Conservation (phyloP, 2,797 vertebrate genomes). For the Lagothrix lagotricha region DNA sequence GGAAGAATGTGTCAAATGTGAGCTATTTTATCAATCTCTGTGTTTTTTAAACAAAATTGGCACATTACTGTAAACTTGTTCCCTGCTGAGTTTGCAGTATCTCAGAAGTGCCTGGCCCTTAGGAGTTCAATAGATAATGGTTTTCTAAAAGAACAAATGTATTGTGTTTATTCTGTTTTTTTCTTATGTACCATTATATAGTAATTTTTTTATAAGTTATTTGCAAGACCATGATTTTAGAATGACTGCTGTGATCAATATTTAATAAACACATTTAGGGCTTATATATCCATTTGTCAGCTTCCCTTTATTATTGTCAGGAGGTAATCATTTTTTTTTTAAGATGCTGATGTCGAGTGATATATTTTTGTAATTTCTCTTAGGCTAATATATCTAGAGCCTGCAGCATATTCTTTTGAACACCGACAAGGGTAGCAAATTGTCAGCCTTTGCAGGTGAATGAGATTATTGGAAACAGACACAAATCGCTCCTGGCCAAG, state of each 20-base stretch:
- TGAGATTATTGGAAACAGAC: conserved; percentile 29
- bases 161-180: not conserved
- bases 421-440: not conserved
- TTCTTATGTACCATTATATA: not conserved
- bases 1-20: not conserved
- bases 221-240: conserved; percentile 47
- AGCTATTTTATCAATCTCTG: not conserved
- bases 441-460: conserved; percentile 15
- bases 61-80: not conserved
- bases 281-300: not conserved
- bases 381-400: not conserved
- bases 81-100: not conserved
- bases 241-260: conserved; percentile 53
- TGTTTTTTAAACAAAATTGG: not conserved
- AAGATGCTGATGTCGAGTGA: conserved; percentile 40
- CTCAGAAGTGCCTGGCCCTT: not conserved
- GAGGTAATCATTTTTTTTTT: conserved; percentile 33
- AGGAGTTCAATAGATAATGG: not conserved
- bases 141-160: conserved; percentile 37
- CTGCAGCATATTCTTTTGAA: conserved; percentile 10
- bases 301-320: conserved; percentile 18
- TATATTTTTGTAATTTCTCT: conserved; percentile 10
- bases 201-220: conserved; percentile 24
- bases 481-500: not conserved
- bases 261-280: conserved; percentile 67